Conservation (phyloP, 2,888 invertebrate genomes). For the Eulithis testata region DNA sequence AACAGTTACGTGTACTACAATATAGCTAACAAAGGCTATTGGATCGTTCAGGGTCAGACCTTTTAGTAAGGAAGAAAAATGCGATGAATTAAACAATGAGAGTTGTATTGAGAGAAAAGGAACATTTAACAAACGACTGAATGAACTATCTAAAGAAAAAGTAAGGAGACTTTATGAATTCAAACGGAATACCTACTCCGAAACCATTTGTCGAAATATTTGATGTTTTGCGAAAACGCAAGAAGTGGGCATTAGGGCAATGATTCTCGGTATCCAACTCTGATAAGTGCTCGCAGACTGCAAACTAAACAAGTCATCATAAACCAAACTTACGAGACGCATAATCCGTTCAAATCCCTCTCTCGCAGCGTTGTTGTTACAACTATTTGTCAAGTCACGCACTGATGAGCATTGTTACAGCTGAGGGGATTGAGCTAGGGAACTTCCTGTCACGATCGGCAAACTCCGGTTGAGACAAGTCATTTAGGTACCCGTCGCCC, state of each 20-base stretch:
- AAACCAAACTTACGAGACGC: slow-evolving; percentile 50
- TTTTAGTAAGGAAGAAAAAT: slow-evolving; percentile 28
- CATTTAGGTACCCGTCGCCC: not conserved
- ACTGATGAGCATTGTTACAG: slow-evolving; percentile 54
- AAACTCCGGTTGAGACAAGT: not conserved
- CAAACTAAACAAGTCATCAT: slow-evolving; percentile 57
- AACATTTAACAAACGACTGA: not conserved
- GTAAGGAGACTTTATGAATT: not conserved
- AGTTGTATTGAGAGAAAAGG: slow-evolving; percentile 33
- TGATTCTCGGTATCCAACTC: slow-evolving; percentile 7
- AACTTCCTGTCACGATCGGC: slow-evolving; percentile 9
- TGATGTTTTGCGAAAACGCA: too few relatives aligned
- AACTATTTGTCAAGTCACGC: slow-evolving; percentile 67
- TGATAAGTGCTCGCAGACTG: slow-evolving; percentile 21
- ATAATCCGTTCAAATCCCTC: slow-evolving; percentile 58
- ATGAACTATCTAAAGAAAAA: not conserved
- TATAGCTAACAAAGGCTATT: slow-evolving; percentile 27
- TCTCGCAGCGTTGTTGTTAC: slow-evolving; percentile 50
- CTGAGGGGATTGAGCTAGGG: slow-evolving; percentile 23
- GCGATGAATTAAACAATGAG: slow-evolving; percentile 30
- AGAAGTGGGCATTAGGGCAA: not conserved
- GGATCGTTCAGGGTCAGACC: slow-evolving; percentile 41
- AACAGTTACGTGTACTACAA: slow-evolving; percentile 37
- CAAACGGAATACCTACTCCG: too few relatives aligned
- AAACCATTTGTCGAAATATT: too few relatives aligned